Conservation (phyloP, 2,888 invertebrate genomes). For the Seladonia tumulorum region DNA sequence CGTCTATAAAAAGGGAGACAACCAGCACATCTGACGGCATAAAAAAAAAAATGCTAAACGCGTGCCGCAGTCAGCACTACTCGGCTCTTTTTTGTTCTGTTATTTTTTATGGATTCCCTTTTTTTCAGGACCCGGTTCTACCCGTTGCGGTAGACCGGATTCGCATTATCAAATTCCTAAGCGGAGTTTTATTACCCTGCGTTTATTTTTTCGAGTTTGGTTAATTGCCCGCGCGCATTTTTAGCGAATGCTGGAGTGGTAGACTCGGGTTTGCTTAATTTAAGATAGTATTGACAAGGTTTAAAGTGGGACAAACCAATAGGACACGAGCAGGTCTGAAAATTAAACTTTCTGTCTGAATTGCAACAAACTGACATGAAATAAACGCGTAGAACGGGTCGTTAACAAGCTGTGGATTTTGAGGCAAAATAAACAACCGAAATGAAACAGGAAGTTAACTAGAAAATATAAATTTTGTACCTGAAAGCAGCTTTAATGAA, state of each 20-base stretch:
- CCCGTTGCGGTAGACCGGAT: background rate
- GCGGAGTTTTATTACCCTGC: background rate
- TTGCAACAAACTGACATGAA: too few species aligned
- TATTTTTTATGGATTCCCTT: background rate
- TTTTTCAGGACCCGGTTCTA: background rate
- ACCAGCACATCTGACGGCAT: background rate
- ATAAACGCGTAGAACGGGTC: too few species aligned
- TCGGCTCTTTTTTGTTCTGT: background rate
- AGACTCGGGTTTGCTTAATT: background rate
- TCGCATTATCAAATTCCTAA: background rate
- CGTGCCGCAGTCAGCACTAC: background rate
- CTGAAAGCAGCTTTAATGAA: too few species aligned
- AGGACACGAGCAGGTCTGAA: too few species aligned
- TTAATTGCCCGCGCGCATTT: background rate
- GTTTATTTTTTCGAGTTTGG: background rate
- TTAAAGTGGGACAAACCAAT: background rate
- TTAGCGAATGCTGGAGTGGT: background rate
- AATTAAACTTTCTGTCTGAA: too few species aligned
- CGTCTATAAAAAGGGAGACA: background rate
- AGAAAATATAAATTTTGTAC: too few species aligned
- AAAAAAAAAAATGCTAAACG: background rate
- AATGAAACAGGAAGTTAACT: too few species aligned
- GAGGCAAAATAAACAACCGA: too few species aligned
- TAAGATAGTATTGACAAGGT: background rate
- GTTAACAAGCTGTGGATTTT: background rate